A percentile compares a stretch with the other conserved stretches of the same genome.
phyloP scores from a whole-genome alignment of 2,888 invertebrate species.

The Sphaeridia pumilis region DNA sequence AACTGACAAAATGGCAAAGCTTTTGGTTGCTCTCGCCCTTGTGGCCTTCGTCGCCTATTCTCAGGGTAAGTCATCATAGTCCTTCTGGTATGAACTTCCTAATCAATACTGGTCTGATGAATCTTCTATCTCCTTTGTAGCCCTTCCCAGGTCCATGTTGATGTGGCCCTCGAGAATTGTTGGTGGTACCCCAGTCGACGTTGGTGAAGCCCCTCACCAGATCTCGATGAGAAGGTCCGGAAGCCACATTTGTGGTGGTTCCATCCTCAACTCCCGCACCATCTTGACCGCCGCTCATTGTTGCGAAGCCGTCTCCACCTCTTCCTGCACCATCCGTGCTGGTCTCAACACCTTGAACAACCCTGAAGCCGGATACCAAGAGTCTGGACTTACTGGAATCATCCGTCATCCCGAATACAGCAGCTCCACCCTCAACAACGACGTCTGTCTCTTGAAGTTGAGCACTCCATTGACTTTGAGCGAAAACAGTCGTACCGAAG shows the following conservation, averaged over 20 bases:
- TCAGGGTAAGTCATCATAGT: not conserved
- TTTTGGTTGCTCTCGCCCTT: not conserved
- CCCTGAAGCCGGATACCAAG: not conserved
- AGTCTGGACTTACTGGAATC: not conserved
- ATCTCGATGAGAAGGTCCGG: conserved; percentile 3
- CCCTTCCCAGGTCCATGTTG: not conserved
- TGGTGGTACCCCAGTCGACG: conserved; percentile 1
- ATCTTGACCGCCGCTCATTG: conserved; percentile 15
- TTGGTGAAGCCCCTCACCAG: conserved; percentile 6
- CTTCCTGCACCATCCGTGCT: not conserved
- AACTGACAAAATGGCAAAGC: conserved; percentile 4
- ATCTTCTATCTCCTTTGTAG: not conserved
- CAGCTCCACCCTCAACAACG: not conserved
- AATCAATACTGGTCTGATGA: too few relatives aligned
- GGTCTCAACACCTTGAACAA: not conserved
- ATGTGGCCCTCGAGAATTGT: not conserved
- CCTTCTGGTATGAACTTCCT: too few relatives aligned
- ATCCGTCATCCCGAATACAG: not conserved
- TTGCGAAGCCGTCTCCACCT: not conserved
- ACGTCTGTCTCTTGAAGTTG: not conserved
- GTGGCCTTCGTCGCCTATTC: conserved; percentile 4
- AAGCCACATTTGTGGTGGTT: conserved; percentile 13
- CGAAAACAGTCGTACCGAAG: not conserved
- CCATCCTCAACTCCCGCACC: conserved; percentile 1
- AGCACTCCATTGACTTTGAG: not conserved